Base-by-base conservation (phyloP, 2,888 invertebrate genomes). In the Mythimna pallens region DNA sequence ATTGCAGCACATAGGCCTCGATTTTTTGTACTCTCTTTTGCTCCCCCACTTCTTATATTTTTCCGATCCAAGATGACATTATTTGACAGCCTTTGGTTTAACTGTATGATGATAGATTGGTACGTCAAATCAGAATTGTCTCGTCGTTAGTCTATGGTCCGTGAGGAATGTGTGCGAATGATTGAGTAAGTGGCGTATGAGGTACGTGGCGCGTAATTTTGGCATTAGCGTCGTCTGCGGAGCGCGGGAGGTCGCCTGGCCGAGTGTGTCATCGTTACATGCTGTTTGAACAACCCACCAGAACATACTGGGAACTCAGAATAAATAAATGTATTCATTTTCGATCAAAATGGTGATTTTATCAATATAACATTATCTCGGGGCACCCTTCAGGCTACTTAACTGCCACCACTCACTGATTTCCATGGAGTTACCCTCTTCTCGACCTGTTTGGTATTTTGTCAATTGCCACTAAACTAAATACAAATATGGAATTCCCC, bases 121-220 rank as follows among this genome's bases (percentile, higher is more conserved):
- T 14, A 10, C 30, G 40, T 40, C 3, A 12, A 34, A 61, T 73
- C 40, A 36, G 40, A 20, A 40, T 22, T 40, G n/a, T 61, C 10
- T 34, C 30, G 58, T 57, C 36, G 50, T 36, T n/a, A 25, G 17
- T 54, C 59, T 10, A 17, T 65, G 36, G 47, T 50, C 47, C 17
- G 34, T 12, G 34, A 30, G 73, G 66, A 66, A 79, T 77, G 54
- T 78, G 57, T 62, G 36, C 12, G n/a, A 43, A 43, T 72, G 40
- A 78, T 78, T 63, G 55, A 34, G 54, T 78, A 54, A 66, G 65
- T 72, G 76, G 52, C 55, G 78, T 50, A 17, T 52, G 36, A 9
- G 6, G 30, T 43, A 30, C 25, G 58, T 59, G 59, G 50, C 76
- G 64, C 50, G 54, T 59, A 55, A 50, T 78, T 61, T 59, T 70